Evolutionary conservation across 1,140 invertebrate genomes (phyloP).

Genomic region (Nephila pilipes): DNA sequence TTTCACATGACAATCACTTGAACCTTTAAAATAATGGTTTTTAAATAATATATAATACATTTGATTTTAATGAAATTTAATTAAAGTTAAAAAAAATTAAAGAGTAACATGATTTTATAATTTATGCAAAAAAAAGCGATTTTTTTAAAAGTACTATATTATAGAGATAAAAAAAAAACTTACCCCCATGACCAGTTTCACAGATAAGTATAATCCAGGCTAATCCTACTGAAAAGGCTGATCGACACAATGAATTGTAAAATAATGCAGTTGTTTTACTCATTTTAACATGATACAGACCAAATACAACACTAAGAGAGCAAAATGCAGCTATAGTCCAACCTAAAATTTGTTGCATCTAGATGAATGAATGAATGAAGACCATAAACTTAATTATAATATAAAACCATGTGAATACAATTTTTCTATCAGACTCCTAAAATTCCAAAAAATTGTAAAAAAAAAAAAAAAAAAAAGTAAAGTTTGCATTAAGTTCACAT

Average conservation of each 20-base stretch:
- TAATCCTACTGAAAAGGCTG: conserved; percentile 81
- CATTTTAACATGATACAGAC: conserved; percentile 67
- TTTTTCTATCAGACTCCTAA: not conserved
- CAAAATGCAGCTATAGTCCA: conserved; percentile 60
- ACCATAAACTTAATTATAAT: not conserved
- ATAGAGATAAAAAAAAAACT: too few species aligned
- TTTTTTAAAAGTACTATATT: too few species aligned
- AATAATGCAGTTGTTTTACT: conserved; percentile 82
- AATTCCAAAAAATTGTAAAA: not conserved
- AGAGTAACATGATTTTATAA: too few species aligned
- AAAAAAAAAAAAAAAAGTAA: not conserved
- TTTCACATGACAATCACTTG: too few species aligned
- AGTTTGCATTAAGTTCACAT: not conserved
- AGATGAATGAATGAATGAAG: not conserved
- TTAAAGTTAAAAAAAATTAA: too few species aligned
- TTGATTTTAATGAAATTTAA: too few species aligned
- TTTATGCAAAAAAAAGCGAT: too few species aligned
- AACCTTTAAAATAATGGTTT: too few species aligned
- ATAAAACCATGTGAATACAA: not conserved
- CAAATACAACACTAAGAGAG: conserved; percentile 67
- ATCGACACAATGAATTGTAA: conserved; percentile 80
- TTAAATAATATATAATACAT: too few species aligned
- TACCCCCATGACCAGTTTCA: conserved; percentile 79
- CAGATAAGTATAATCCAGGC: conserved; percentile 83
- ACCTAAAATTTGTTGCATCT: conserved; percentile 62